phyloP scores from a whole-genome alignment of 2,888 invertebrate genomes.

The Odontothrips loti region DNA sequence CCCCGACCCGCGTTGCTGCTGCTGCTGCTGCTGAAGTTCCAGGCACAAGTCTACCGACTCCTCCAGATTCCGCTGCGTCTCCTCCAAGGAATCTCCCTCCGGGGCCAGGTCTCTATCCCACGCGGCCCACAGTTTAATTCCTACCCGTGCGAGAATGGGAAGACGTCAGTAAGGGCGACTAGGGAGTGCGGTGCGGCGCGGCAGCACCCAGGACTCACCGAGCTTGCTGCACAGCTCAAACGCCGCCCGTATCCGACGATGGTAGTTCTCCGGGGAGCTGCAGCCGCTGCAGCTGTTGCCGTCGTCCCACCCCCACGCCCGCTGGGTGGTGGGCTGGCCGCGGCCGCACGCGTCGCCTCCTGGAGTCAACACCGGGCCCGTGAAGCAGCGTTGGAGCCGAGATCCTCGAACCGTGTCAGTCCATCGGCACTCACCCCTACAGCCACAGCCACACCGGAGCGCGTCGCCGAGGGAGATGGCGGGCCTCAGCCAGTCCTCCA shows the following conservation, averaged over 20 bases:
- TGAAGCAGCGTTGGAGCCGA: background rate
- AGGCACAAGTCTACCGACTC: constrained; percentile 55
- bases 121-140: constrained; percentile 59
- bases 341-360: background rate
- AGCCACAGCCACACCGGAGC: constrained; percentile 39
- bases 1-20: background rate
- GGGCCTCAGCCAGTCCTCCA: constrained; percentile 64
- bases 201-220: constrained; percentile 43
- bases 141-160: constrained; percentile 35
- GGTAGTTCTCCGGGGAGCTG: constrained; percentile 55
- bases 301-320: constrained; percentile 60
- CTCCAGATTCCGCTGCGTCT: constrained; percentile 55
- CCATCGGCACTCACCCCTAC: constrained; percentile 43
- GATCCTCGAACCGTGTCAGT: background rate
- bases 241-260: constrained; percentile 55
- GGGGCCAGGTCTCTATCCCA: constrained; percentile 61
- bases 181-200: background rate
- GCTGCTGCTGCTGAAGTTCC: constrained; percentile 52
- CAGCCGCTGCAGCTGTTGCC: constrained; percentile 53
- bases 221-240: constrained; percentile 61
- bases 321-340: constrained; percentile 34
- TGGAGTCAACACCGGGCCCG: constrained; percentile 13
- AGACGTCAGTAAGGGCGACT: background rate
- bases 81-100: constrained; percentile 53
- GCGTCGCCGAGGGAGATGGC: constrained; percentile 56